Conservation (phyloP, 2,113 vertebrate species). For the Entosphenus tridentatus region DNA sequence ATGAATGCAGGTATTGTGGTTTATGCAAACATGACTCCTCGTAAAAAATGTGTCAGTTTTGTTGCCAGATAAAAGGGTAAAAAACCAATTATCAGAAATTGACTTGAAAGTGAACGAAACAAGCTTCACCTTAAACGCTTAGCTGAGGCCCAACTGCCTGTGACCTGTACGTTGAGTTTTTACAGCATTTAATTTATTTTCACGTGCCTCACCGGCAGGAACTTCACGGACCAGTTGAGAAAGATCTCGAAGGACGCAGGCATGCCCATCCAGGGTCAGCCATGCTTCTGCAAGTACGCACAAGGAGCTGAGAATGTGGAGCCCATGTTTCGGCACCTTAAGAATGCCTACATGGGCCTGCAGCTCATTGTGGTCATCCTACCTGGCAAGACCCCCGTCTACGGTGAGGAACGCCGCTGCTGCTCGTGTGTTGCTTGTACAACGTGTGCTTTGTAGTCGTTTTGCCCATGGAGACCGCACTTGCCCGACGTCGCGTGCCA, state of each 20-base stretch:
- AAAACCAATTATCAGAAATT: too few relatives aligned
- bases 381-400: slow-evolving; percentile 83
- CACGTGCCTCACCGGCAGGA: slow-evolving; percentile 26
- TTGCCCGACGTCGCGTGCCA: not conserved
- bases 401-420: slow-evolving; percentile 32
- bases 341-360: slow-evolving; percentile 87
- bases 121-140: too few relatives aligned
- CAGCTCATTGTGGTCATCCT: slow-evolving; percentile 96
- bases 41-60: too few relatives aligned
- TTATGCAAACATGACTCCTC: too few relatives aligned
- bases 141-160: too few relatives aligned
- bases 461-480: not conserved
- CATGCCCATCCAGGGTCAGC: slow-evolving; percentile 96
- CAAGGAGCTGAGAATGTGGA: slow-evolving; percentile 96
- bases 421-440: too few relatives aligned
- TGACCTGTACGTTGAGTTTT: too few relatives aligned
- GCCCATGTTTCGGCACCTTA: slow-evolving; percentile 98
- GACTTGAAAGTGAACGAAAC: too few relatives aligned
- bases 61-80: too few relatives aligned
- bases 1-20: too few relatives aligned
- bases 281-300: slow-evolving; percentile 94
- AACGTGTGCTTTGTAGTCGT: too few relatives aligned
- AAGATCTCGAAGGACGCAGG: slow-evolving; percentile 97
- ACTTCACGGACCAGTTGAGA: slow-evolving; percentile 85
- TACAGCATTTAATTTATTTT: too few relatives aligned